Evolutionary conservation across 2,113 vertebrate species (phyloP), one percentile per base, ranked within the genome.

Genomic region (Phoxinus phoxinus): DNA sequence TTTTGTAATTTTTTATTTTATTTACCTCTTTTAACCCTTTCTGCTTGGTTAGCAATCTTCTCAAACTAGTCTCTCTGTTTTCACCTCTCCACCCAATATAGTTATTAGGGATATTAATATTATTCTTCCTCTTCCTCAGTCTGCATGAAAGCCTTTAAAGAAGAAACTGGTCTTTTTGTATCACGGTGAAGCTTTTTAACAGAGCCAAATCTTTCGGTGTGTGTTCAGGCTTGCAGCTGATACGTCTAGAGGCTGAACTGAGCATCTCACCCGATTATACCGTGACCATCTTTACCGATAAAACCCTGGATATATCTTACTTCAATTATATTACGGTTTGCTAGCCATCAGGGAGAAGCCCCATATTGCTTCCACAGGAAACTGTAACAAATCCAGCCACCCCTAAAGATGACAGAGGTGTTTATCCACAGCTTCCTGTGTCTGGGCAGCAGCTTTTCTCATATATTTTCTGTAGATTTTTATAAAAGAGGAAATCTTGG

Each of bases 361-460:
- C 73, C 23, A 37, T 35, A 71, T 71, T 27, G 53, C 30, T 84
- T 46, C 37, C 35, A 65, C 53, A 44, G 61, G 75, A 72, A 80
- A 23, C 11, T 89, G 87, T 83, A 82, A 78, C 84, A 87, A 84
- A 86, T 90, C 87, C 35, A n/a, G 46, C 84, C 32, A 30, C 23
- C 32, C 51, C 56, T 82, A 86, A 85, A 86, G 84, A 85, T 90
- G 90, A 92, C 81, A n/a, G 84, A 88, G 87, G 85, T 86, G 88
- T 81, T 87, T 83, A 91, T 89, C 85, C 88, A 84, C 90, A 86
- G 79, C 90, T 91, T 92, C 92, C 86, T 37, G 90, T 86, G 91
- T 91, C 89, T 92, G 94, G 92, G 83, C 91, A 88, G 87, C 91
- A 88, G 91, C 17, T 92, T 92, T 93, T 89, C 84, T 69, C 78